Evolutionary conservation across 35 echinoderm and acorn worm genomes (phyloP).

Genomic region (Lytechinus pictus): DNA sequence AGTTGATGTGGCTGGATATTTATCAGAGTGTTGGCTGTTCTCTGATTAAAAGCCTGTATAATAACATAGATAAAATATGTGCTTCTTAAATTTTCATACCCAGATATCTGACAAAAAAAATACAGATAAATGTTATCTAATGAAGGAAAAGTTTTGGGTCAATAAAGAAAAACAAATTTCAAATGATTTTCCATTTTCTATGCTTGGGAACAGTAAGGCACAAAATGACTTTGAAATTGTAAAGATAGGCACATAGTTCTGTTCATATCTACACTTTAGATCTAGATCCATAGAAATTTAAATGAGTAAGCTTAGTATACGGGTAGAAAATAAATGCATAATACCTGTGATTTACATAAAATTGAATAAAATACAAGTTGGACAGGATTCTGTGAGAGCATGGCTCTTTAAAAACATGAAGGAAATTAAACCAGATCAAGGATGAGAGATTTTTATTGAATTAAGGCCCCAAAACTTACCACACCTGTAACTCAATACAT

Average conservation of each 20-base stretch:
- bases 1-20: background rate
- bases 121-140: background rate
- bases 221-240: background rate
- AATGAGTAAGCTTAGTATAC: no score
- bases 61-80: background rate
- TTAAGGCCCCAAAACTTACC: no score
- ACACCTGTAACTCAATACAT: no score
- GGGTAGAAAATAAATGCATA: no score
- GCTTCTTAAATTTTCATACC: background rate
- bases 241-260: background rate
- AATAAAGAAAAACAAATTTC: background rate
- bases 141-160: background rate
- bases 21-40: background rate
- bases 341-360: no score
- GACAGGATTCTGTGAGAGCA: no score
- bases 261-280: no score
- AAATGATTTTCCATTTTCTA: background rate
- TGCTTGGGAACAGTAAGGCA: background rate
- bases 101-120: background rate
- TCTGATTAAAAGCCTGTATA: background rate
- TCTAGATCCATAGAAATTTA: no score
- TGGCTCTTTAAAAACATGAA: no score
- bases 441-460: no score
- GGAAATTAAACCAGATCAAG: no score
- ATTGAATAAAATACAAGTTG: no score